phyloP scores from a whole-genome alignment of 2,113 vertebrate species.

The Oryzias celebensis region DNA sequence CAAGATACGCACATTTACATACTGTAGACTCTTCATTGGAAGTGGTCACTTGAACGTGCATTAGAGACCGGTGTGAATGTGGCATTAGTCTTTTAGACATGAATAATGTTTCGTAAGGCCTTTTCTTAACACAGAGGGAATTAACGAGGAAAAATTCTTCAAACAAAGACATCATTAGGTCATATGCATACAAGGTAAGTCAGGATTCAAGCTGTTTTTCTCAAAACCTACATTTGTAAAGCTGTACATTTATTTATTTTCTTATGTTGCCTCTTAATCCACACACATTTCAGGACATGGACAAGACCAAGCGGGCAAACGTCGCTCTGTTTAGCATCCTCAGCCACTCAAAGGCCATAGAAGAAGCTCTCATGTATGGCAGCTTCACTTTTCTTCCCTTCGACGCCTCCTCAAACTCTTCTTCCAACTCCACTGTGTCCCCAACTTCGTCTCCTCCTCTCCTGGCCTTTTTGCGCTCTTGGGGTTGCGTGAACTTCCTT shows the following conservation, averaged over 20 bases:
- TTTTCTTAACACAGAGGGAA: too few species aligned
- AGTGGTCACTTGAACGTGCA: too few species aligned
- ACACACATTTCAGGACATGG: constrained; percentile 23
- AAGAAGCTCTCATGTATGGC: constrained; percentile 73
- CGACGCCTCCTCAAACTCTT: constrained; percentile 38
- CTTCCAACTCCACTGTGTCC: constrained; percentile 34
- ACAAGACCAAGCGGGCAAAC: neutral
- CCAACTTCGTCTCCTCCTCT: constrained; percentile 22
- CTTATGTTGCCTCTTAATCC: neutral
- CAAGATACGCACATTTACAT: too few species aligned
- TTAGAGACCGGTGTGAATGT: too few species aligned
- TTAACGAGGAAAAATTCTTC: too few species aligned
- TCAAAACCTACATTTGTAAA: neutral
- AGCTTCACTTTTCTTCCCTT: constrained; percentile 70
- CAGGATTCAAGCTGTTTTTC: neutral
- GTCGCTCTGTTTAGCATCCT: constrained; percentile 67
- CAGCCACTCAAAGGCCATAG: constrained; percentile 60
- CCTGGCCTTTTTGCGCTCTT: constrained; percentile 76
- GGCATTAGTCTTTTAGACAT: too few species aligned
- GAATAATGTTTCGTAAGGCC: too few species aligned
- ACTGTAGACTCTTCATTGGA: too few species aligned
- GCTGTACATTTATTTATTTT: neutral
- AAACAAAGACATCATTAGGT: too few species aligned
- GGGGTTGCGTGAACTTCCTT: constrained; percentile 75
- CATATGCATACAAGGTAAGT: too few species aligned